Conservation (phyloP, 2,797 vertebrate species). For the Choloepus didactylus region DNA sequence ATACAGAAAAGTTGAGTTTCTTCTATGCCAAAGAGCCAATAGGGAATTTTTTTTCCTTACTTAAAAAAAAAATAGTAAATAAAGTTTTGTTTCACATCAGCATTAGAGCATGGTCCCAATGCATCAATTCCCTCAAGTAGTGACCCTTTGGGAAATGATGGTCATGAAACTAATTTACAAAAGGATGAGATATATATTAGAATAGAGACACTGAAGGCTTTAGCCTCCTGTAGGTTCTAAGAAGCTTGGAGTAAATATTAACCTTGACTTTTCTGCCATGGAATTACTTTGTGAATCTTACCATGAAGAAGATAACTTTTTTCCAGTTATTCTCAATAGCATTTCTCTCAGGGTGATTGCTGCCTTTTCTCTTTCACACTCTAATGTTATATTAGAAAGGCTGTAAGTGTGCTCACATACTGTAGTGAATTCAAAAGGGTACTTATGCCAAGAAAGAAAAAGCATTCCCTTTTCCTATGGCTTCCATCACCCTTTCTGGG, state of each 20-base stretch:
- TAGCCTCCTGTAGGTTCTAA: conserved; percentile 75
- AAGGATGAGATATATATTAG: conserved; percentile 76
- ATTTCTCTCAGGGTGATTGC: conserved; percentile 76
- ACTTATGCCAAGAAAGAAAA: conserved; percentile 78
- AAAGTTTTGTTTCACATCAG: neutral
- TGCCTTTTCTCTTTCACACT: conserved; percentile 80
- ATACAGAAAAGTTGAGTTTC: neutral
- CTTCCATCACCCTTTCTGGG: conserved; percentile 14
- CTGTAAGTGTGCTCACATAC: conserved; percentile 74
- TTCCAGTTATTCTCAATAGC: conserved; percentile 78
- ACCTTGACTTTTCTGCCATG: conserved; percentile 72
- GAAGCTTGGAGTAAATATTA: conserved; percentile 83
- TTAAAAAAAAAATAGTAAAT: conserved; percentile 23
- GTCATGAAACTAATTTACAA: conserved; percentile 76
- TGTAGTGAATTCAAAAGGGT: conserved; percentile 81
- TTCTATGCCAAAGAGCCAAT: conserved; percentile 1
- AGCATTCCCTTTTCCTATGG: conserved; percentile 24
- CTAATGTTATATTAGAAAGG: conserved; percentile 81
- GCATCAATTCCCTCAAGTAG: conserved; percentile 71
- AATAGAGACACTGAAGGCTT: conserved; percentile 67
- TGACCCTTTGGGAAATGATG: conserved; percentile 68
- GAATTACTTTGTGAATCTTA: conserved; percentile 85
- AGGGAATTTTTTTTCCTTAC: neutral
- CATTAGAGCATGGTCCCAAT: neutral
- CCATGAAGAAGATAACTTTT: conserved; percentile 81